These are phyloP conservation scores for Poecilia velifera DNA, from an alignment of 2,797 vertebrate genomes.

Conservation along the genomic window DNA sequence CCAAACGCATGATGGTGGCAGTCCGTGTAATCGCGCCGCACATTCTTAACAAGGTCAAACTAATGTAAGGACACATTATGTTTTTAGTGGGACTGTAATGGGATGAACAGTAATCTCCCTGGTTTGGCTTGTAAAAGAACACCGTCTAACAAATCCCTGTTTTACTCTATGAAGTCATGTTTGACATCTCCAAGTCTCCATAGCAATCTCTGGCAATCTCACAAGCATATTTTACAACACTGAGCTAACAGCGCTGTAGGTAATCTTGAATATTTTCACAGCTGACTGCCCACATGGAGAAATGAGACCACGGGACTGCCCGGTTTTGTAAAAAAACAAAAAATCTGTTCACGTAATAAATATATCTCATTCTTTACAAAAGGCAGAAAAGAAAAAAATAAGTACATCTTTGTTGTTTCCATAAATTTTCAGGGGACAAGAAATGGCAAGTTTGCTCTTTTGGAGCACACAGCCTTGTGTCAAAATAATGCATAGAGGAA, in stretches of 20 bases:
- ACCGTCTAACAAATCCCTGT: slow-evolving; percentile 28
- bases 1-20: slow-evolving; percentile 42
- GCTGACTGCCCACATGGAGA: slow-evolving; percentile 38
- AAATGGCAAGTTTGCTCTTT: not conserved
- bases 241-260: slow-evolving; percentile 37
- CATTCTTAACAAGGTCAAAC: slow-evolving; percentile 59
- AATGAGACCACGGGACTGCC: slow-evolving; percentile 9
- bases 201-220: slow-evolving; percentile 34
- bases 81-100: slow-evolving; percentile 56
- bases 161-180: slow-evolving; percentile 40
- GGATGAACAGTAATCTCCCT: slow-evolving; percentile 47
- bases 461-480: not conserved
- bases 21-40: slow-evolving; percentile 50
- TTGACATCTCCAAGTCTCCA: slow-evolving; percentile 57
- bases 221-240: slow-evolving; percentile 19
- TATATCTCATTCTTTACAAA: slow-evolving; percentile 21
- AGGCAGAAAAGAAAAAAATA: not conserved
- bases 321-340: slow-evolving; percentile 26
- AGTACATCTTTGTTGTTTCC: not conserved
- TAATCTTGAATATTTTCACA: slow-evolving; percentile 44
- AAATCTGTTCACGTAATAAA: slow-evolving; percentile 26
- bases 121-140: slow-evolving; percentile 55
- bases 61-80: slow-evolving; percentile 54
- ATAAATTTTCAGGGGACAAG: not conserved
- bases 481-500: not conserved